Evolutionary conservation across 2,888 invertebrate species (phyloP).

Genomic region (Anodontia alba): DNA sequence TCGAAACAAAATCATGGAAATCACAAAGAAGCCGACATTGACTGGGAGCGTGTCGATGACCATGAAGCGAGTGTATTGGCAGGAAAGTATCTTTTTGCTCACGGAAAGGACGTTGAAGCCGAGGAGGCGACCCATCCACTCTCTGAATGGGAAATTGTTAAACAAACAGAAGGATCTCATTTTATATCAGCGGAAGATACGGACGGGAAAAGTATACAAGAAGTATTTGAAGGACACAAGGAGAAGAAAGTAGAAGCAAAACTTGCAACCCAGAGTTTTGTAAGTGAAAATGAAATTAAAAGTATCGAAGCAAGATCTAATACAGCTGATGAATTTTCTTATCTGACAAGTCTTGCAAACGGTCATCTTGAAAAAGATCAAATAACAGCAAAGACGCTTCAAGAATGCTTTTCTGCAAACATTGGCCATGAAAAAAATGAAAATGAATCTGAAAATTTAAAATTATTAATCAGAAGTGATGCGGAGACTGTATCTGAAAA

Average conservation of each 20-base stretch:
- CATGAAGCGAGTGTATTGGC: conserved; percentile 39
- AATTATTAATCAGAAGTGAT: background rate
- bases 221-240: background rate
- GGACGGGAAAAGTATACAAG: background rate
- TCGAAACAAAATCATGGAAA: background rate
- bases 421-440: background rate
- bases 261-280: background rate
- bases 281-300: background rate
- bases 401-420: background rate
- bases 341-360: background rate
- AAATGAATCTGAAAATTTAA: background rate
- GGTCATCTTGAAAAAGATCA: background rate
- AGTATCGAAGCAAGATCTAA: background rate
- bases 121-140: background rate
- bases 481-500: background rate
- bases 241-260: background rate
- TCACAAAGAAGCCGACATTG: background rate
- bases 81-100: conserved; percentile 47
- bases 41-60: conserved; percentile 25
- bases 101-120: background rate
- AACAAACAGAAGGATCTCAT: background rate
- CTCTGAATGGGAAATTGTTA: conserved; percentile 3
- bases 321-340: background rate
- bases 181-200: background rate
- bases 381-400: background rate